A percentile compares a stretch with the other conserved stretches of the same genome.
Conservation (phyloP, 2,888 invertebrate species). For the Myathropa florea region DNA sequence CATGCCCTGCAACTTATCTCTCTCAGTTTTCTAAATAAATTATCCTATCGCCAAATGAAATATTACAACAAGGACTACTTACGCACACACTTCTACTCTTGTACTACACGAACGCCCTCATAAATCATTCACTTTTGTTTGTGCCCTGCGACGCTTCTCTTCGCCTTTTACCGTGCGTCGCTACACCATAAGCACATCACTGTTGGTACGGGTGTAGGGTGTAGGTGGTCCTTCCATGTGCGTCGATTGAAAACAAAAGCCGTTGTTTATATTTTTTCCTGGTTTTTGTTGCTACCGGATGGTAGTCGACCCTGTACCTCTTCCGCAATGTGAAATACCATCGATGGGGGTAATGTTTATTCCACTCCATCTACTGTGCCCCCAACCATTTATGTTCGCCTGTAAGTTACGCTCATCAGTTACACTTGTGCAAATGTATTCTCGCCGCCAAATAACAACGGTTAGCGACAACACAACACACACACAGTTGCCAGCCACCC, state of each 20-base stretch:
- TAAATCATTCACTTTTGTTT: constrained; percentile 56
- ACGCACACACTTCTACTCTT: constrained; percentile 13
- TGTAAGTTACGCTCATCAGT: constrained; percentile 63
- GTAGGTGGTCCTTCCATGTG: not conserved
- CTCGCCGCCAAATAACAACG: constrained; percentile 53
- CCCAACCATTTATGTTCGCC: constrained; percentile 33
- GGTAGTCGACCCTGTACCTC: not conserved
- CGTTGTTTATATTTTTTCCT: constrained; percentile 32
- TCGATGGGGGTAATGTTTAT: constrained; percentile 49
- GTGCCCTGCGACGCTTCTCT: not conserved
- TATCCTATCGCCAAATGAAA: constrained; percentile 37
- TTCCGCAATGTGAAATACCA: constrained; percentile 23
- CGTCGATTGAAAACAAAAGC: constrained; percentile 47
- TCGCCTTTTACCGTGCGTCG: not conserved
- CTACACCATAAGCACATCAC: not conserved
- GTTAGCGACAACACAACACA: constrained; percentile 34
- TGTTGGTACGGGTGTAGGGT: constrained; percentile 11
- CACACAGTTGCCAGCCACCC: not conserved
- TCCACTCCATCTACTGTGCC: constrained; percentile 58
- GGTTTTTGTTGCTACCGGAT: not conserved
- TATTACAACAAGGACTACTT: constrained; percentile 46
- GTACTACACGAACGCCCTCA: constrained; percentile 36
- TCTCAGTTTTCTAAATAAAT: constrained; percentile 45
- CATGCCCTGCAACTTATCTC: constrained; percentile 14
- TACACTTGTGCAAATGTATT: constrained; percentile 68